Evolutionary conservation across 1,140 invertebrate species (phyloP), one percentile per base, ranked within the genome.

Genomic region (Rhopalosiphum maidis): DNA sequence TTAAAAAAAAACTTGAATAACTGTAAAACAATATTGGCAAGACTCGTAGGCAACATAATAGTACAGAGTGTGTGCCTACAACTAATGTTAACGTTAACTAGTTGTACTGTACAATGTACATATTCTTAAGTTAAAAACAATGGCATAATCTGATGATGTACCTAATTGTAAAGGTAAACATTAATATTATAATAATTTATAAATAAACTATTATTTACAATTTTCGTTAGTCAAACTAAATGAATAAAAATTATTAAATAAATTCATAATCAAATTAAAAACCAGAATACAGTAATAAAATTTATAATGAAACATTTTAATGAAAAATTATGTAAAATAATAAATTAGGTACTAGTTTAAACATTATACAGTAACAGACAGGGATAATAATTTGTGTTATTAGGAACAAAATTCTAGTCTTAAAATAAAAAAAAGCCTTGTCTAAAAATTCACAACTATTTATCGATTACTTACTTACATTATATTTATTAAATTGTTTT

Each of bases 11-110:
- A n/a, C 30, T 68, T 15, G 60, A n/a, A 68, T 68, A 68, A n/a
- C 60, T 68, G 60, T 68, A 68, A 68, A 68, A 68, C 60, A 68
- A 68, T 68, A 68, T 68, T 68, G 60, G 60, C 60, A 68, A 68
- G 60, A 68, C 60, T 68, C 60, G 15, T n/a, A 68, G 30, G 5
- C 60, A n/a, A 68, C 60, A n/a, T 15, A 68, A n/a, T 3, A 68
- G 15, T 68, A 68, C 60, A 68, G 60, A 68, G 60, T 68, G 30
- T 68, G 60, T 30, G 9, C 3, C 60, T 68, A 15, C 11, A 68
- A 68, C 60, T 15, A n/a, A 68, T 68, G 11, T n/a, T 46, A 46
- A 11, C 46, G 41, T 41, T 41, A 41, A 41, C 41, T 30, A 60
- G 23, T 30, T 60, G 3, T 68, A 68, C 11, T 68, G 30, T 68